Evolutionary conservation across 92 coral and sea anemone genomes (phyloP), one percentile per base, ranked within the genome.

Genomic region (Heliopora coerulea): DNA sequence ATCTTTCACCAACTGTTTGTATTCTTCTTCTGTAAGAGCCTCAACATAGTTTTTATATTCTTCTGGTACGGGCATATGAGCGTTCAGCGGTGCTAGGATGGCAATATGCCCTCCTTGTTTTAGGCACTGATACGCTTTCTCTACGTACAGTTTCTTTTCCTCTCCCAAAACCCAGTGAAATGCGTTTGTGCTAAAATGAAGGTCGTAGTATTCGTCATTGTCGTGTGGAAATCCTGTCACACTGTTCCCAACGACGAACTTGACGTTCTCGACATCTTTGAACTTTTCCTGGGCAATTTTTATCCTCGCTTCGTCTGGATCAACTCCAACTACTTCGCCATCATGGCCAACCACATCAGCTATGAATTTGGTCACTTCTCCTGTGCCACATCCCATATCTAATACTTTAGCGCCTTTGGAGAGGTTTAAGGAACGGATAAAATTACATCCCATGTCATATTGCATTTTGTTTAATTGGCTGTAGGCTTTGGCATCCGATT

Each of bases 331-430:
- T 19, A 59, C 64, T 14, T 59, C 4, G 15, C 64, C 64, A 17
- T 9, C 18, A 24, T 21, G 18, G 34, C 64, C 64, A 1, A 59
- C 64, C 17, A 12, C 20, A 15, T 59, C 35, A 19, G 64, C 64
- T 30, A 59, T 59, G 26, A 26, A 59, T 59, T 24, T 59, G 21
- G 64, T 21, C 33, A 59, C 8, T 27, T 59, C 64, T 19, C 64
- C 64, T 59, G 64, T 59, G 3, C 62, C 62, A 23, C 62, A 56
- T 0, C 62, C 62, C 62, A 56, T 56, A 23, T 56, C 62, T 24
- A 59, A 59, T 13, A 59, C 64, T 59, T 59, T 59, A 27, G 21
- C 64, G 33, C 64, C 33, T 26, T 15, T 30, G 11, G 42, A 37
- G 6, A 37, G 11, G 11, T 37, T 37, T 4, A 37, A 37, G 42